Evolutionary conservation across 2,113 vertebrate species (phyloP), one percentile per base, ranked within the genome.

Genomic region (Cervus canadensis): DNA sequence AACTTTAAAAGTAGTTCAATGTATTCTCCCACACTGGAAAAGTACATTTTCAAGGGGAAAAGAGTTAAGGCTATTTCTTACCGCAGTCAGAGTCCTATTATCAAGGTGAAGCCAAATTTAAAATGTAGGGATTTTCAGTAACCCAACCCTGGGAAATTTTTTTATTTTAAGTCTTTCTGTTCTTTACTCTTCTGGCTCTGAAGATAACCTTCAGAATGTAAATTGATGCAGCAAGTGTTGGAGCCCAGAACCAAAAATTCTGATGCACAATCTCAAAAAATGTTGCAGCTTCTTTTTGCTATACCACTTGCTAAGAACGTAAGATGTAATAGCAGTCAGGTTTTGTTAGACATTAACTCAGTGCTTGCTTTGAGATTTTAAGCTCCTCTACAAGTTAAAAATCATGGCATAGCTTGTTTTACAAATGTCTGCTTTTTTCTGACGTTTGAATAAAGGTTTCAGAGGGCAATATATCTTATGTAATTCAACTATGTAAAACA

Each of bases 201-300:
- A 97, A 97, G 95, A 97, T 98, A 97, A 97, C 97, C 97, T 98
- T 98, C 95, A 94, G 71, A 94, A 98, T 97, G 89, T 85, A 98
- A 98, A 97, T 97, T 91, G 90, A 97, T 93, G 93, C 93, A 71
- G 86, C 71, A 89, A 95, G 17, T 3, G 60, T 91, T 97, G 67
- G 78, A 97, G 78, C 52, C 52, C 76, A 84, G 91, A 95, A 97
- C 57, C 83, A 76, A 85, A 64, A 92, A 74, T 94, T 97, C 96
- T 87, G 83, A 97, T 96, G 85, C 76, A 96, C 12, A 89, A 78
- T 97, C 93, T 97, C 52, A 95, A 84, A 96, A 59, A 95, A 92
- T 67, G 74, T 71, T 89, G 36, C 64, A 74, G 83, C 8, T 52
- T 91, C 17, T 94, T 81, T 96, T 87, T 94, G 82, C 83, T 89